Conservation (phyloP, 2,797 vertebrate genomes). For the Rhincodon typus region DNA sequence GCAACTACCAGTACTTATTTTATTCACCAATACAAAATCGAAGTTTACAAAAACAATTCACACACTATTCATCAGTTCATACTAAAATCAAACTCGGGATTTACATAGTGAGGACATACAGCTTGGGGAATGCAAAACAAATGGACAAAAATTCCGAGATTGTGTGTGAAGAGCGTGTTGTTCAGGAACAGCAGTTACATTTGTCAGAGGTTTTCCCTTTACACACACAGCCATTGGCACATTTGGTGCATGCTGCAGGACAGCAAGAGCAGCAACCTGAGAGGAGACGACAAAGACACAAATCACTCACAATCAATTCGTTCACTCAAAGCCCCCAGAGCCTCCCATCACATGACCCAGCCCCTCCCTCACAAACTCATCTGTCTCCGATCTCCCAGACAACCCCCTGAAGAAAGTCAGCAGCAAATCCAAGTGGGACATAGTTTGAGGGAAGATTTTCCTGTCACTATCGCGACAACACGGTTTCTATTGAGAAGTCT, state of each 20-base stretch:
- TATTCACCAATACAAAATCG: too few species aligned
- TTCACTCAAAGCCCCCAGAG: neutral
- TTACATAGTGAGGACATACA: neutral
- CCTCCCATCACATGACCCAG: neutral
- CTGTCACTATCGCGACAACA: neutral
- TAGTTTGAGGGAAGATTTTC: neutral
- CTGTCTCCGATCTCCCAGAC: neutral
- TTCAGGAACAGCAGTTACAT: conserved; percentile 77
- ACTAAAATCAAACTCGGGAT: neutral
- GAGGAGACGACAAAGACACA: neutral
- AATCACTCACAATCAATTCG: neutral
- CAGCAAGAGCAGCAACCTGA: too few species aligned
- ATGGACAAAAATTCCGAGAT: too few species aligned
- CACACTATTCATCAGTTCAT: too few species aligned
- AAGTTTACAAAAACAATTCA: too few species aligned
- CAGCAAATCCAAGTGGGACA: neutral
- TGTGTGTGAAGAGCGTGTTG: neutral
- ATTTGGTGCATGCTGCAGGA: too few species aligned
- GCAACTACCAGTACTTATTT: too few species aligned
- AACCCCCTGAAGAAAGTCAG: neutral
- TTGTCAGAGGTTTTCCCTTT: too few species aligned
- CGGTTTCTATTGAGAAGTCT: too few species aligned
- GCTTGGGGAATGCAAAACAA: neutral
- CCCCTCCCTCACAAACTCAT: neutral
- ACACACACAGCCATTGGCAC: too few species aligned